Base-by-base conservation (phyloP, 2,113 vertebrate species). In the Saiga tatarica region DNA sequence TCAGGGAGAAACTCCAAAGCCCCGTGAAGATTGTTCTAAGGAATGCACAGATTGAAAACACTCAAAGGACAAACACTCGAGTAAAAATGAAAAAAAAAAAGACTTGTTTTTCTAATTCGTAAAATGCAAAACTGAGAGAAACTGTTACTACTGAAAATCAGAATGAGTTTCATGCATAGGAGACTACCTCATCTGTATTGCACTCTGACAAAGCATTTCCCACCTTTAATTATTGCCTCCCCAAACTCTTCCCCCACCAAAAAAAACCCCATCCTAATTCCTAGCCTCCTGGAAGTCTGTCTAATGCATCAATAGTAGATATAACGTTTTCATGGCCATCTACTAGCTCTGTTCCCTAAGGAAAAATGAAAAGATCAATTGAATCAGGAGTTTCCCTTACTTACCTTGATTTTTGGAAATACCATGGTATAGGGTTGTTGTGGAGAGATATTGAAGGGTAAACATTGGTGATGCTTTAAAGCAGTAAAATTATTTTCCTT, bases 171-270 rank as follows among this genome's bases (percentile, higher is more conserved):
- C 97, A 94, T 98, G 95, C 98, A 94, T 98, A 98, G 98, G 97
- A 82, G 97, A 99, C 99, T 99, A 99, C 99, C 99, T 99, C 99
- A 96, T 94, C 98, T 97, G 36, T 98, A 89, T 98, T 99, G 98
- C 98, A 98, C 98, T 99, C 98, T 96, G 98, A 96, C 97, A 93
- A 98, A 99, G 94, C 98, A 98, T 98, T 98, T 98, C 97, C 91
- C 97, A 98, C 98, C 96, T 98, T 98, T 98, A 98, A 98, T 98
- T 97, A 98, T 98, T 98, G 92, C 87, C 94, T 97, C 89, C 92
- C 97, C 91, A 89, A 96, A 96, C 90, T 93, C 97, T 96, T 97
- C 93, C 76, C 89, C 78, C 88, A 94, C 71, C 89, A 39, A 74
- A 23, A 74, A 23, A 39, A 39, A 11, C 47, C 39, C 81, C 42